Evolutionary conservation across 2,888 invertebrate genomes (phyloP).

Genomic region (Callinectes sapidus): DNA sequence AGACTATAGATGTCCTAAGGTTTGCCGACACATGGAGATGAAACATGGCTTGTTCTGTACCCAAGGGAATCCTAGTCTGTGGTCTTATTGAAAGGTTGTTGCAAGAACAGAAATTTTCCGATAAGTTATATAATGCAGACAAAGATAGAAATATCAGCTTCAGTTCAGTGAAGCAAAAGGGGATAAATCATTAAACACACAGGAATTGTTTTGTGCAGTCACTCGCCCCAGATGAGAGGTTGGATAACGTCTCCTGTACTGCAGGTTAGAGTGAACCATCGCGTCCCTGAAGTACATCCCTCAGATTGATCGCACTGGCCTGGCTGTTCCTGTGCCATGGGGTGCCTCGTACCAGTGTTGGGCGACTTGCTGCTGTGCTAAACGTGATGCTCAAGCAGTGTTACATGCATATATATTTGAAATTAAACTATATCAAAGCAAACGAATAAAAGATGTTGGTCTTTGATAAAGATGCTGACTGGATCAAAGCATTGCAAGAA

Average conservation of each 20-base stretch:
- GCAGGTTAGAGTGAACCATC: conserved; percentile 1
- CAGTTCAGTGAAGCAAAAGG: background rate
- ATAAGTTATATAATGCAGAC: background rate
- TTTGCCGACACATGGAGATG: background rate
- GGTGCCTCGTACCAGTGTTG: background rate
- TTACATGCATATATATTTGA: conserved; percentile 18
- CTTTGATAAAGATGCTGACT: background rate
- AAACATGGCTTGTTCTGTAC: background rate
- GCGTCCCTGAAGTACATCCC: background rate
- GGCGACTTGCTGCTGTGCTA: background rate
- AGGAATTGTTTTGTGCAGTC: background rate
- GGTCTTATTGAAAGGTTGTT: background rate
- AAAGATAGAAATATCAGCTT: background rate
- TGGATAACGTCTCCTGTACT: background rate
- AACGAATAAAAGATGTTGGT: background rate
- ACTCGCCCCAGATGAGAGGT: background rate
- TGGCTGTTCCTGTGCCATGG: background rate
- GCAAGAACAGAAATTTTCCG: background rate
- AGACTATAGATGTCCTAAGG: background rate
- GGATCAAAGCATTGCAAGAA: background rate
- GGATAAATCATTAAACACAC: background rate
- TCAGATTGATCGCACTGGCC: background rate
- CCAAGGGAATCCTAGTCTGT: background rate
- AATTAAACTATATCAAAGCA: conserved; percentile 11
- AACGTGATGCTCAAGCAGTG: background rate